Base-by-base conservation (phyloP, 2,888 invertebrate genomes). In the Dolichomitus sp. region DNA sequence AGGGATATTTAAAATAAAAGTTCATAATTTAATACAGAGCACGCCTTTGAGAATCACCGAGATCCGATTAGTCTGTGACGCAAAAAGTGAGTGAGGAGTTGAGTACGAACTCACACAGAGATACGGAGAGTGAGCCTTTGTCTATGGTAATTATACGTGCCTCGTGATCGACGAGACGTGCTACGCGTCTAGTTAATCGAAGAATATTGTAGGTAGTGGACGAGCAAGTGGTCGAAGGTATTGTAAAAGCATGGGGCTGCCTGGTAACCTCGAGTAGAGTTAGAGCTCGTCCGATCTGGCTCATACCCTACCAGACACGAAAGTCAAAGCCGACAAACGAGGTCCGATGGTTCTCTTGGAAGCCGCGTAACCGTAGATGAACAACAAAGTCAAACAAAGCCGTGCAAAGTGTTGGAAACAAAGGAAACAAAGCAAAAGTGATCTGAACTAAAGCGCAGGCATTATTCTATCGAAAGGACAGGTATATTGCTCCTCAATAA, bases 81-180 rank as follows among this genome's bases (percentile, higher is more conserved):
- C 48, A 73, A 78, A 37, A 23, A 45, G 27, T 12, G 48, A 61
- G 42, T 7, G 48, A 70, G 40, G 23, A n/a, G 57, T 11, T 17
- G 23, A 17, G 33, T 57, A 23, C 9, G 6, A 27, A 14, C 17
- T 23, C 30, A 12, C 23, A 27, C n/a, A n/a, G 54, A 30, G 45
- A 70, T 59, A 57, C 37, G 19, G 19, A 17, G 33, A 0, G 42
- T 61, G 17, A 77, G 57, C 57, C 80, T 83, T 78, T 81, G 78
- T 75, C 23, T 77, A 81, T 70, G 63, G 66, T 80, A 84, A 85
- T 83, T 85, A 61, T 61, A 78, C 80, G 74, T 74, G 79, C 70
- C 66, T 81, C 72, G 81, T 85, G 85, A 85, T 84, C 81, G 69
- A 61, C 79, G 73, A 77, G 79, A 81, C 78, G 80, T 80, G 73